Evolutionary conservation across 30 jellyfish, hydroid and myxozoan species (phyloP).

Genomic region (Cassiopea xamachana): DNA sequence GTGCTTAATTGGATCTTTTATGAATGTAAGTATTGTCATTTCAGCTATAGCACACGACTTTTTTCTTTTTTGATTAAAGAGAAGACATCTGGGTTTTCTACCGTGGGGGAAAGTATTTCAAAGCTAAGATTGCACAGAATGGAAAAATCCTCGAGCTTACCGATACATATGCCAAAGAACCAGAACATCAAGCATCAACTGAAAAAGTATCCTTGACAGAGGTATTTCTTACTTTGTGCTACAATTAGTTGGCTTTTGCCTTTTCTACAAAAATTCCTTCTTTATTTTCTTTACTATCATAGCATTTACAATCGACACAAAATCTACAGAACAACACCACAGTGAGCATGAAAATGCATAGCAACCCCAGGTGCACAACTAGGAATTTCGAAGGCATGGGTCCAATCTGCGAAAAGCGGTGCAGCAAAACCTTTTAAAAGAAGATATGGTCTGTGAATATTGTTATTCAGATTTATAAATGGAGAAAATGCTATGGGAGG

Average conservation of each 20-base stretch:
- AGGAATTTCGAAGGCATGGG: no score
- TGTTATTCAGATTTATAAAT: no score
- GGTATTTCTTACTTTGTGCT: not conserved
- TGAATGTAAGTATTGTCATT: not conserved
- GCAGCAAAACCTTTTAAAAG: no score
- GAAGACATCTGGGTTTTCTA: conserved; percentile 92
- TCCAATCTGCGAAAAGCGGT: no score
- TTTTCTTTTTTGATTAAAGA: conserved; percentile 39
- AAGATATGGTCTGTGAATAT: no score
- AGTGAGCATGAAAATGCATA: no score
- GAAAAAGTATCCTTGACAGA: conserved; percentile 69
- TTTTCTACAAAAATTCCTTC: no score
- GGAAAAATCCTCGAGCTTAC: conserved; percentile 48
- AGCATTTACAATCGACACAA: no score
- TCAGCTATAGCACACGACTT: not conserved
- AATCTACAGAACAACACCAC: no score
- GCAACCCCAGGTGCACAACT: no score
- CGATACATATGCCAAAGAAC: conserved; percentile 22
- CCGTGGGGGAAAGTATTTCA: conserved; percentile 71
- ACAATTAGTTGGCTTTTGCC: not conserved
- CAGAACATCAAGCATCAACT: not conserved
- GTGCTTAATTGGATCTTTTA: not conserved
- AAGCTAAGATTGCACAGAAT: conserved; percentile 67
- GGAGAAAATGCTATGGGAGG: no score
- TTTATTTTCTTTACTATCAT: no score